phyloP scores from a whole-genome alignment of 2,888 invertebrate species.

The Ectemnius lituratus region DNA sequence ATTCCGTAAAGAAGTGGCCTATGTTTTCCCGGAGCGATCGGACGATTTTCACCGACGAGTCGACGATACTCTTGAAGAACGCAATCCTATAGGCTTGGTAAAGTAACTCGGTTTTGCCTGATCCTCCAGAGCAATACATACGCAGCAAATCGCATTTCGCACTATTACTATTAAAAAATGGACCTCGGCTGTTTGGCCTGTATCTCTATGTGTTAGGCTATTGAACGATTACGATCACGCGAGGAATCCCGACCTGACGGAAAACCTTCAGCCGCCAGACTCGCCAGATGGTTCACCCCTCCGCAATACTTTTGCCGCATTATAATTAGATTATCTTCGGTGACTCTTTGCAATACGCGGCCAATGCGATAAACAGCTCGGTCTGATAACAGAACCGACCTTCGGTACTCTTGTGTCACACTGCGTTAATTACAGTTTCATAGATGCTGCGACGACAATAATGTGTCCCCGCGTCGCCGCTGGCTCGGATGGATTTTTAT shows the following conservation, averaged over 20 bases:
- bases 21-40: background rate
- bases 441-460: slow-evolving; percentile 15
- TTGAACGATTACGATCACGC: too few species aligned
- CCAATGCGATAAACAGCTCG: slow-evolving; percentile 35
- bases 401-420: slow-evolving; percentile 42
- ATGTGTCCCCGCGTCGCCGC: background rate
- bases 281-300: background rate
- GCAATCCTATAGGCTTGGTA: too few species aligned
- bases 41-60: background rate
- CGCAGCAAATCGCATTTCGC: too few species aligned
- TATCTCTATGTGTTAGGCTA: too few species aligned
- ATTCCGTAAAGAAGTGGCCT: slow-evolving; percentile 20
- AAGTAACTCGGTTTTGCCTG: too few species aligned
- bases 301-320: background rate
- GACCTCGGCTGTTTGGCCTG: too few species aligned
- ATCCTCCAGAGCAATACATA: too few species aligned
- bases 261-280: too few species aligned
- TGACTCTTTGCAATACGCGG: slow-evolving; percentile 29
- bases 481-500: too few species aligned
- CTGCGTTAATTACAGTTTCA: slow-evolving; percentile 29
- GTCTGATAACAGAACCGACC: slow-evolving; percentile 52
- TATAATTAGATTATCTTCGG: slow-evolving; percentile 17
- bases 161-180: too few species aligned
- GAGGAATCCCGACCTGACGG: too few species aligned
- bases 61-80: too few species aligned